phyloP scores from a whole-genome alignment of 1,140 invertebrate genomes.

The Diprion similis region DNA sequence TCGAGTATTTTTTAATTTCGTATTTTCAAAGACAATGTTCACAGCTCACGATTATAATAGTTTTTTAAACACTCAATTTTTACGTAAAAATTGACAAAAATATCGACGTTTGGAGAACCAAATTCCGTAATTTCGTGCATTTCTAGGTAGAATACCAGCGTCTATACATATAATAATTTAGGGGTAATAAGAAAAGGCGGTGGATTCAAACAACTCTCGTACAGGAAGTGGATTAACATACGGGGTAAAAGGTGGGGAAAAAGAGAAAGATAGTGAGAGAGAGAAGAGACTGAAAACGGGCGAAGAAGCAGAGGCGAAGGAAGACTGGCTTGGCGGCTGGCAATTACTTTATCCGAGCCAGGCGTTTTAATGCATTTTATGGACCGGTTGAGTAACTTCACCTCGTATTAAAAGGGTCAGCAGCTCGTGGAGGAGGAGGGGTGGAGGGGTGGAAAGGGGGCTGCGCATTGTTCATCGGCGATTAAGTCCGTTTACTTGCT shows the following conservation, averaged over 20 bases:
- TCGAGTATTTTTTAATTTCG: no score
- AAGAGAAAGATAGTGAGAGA: background rate
- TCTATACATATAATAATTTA: no score
- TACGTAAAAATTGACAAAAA: no score
- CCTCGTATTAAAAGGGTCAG: conserved; percentile 3
- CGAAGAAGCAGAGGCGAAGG: conserved; percentile 11
- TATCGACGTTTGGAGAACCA: no score
- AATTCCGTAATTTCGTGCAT: no score
- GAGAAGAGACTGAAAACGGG: background rate
- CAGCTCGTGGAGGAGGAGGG: background rate
- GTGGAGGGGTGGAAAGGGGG: no score
- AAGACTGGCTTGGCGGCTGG: conserved; percentile 17
- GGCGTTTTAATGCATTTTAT: conserved; percentile 22
- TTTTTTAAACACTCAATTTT: no score
- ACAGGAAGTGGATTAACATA: conserved; percentile 24
- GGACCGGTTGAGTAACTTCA: conserved; percentile 7
- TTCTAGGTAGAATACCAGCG: no score
- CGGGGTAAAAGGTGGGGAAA: background rate
- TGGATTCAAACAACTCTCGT: background rate
- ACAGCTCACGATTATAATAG: no score
- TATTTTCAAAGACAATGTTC: no score
- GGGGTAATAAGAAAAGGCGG: no score
- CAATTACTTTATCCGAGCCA: conserved; percentile 25
- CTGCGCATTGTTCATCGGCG: background rate
- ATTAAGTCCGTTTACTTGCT: conserved; percentile 3